Evolutionary conservation across 2,888 invertebrate species (phyloP).

Genomic region (Tipula vernalis): DNA sequence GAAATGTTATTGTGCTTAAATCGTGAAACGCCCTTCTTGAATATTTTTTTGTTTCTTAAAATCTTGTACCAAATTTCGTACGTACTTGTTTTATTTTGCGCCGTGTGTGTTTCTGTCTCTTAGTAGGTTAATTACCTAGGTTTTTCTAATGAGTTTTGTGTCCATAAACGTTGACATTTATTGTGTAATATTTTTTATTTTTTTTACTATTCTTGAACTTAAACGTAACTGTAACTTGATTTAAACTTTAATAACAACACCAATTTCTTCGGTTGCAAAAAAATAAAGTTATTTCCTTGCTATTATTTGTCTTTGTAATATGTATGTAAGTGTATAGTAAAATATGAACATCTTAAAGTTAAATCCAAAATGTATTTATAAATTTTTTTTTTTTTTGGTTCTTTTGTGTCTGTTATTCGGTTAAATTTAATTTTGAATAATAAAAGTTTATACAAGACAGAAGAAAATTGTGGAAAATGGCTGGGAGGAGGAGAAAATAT

Average conservation of each 20-base stretch:
- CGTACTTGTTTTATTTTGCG: background rate
- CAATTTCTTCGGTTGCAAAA: background rate
- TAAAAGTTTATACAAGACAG: background rate
- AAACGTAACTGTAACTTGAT: background rate
- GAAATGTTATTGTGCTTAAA: background rate
- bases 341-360: background rate
- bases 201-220: background rate
- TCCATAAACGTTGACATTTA: background rate
- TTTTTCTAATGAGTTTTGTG: background rate
- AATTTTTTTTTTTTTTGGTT: background rate
- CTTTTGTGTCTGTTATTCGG: background rate
- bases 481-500: background rate
- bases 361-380: background rate
- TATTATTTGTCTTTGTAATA: background rate
- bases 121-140: background rate
- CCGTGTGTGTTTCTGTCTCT: too few species aligned
- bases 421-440: background rate
- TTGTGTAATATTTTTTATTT: background rate
- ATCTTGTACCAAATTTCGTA: background rate
- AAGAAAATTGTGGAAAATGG: background rate
- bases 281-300: background rate
- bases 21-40: background rate
- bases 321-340: background rate
- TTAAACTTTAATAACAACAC: background rate
- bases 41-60: background rate